phyloP scores from a whole-genome alignment of 1,140 invertebrate species.

The Lordiphosa stackelbergi region DNA sequence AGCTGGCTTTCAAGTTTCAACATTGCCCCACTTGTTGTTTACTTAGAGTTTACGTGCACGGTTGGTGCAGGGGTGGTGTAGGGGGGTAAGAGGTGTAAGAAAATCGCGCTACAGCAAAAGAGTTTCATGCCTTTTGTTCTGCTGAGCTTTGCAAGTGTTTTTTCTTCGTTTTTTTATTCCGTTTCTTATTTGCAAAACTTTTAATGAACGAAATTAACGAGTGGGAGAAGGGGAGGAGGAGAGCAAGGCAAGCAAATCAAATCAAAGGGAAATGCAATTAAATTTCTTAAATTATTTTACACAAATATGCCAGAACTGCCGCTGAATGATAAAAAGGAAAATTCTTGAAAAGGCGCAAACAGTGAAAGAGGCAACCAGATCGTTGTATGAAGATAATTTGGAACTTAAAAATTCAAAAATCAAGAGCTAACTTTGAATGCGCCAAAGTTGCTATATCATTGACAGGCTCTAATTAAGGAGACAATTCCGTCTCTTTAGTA shows the following conservation, averaged over 20 bases:
- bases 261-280: conserved; percentile 39
- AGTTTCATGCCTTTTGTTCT: conserved; percentile 34
- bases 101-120: conserved; percentile 21
- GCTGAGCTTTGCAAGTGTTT: conserved; percentile 5
- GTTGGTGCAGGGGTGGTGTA: neutral
- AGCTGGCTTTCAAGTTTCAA: conserved; percentile 42
- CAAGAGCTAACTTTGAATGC: no score
- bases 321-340: conserved; percentile 8
- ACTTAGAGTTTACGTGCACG: no score
- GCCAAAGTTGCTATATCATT: no score
- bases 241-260: conserved; percentile 25
- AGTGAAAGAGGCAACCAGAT: no score
- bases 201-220: conserved; percentile 46
- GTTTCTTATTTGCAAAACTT: conserved; percentile 30
- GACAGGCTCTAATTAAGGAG: no score
- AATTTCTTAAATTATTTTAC: conserved; percentile 48
- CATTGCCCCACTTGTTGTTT: conserved; percentile 8
- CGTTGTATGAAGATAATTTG: no score
- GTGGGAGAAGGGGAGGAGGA: conserved; percentile 1
- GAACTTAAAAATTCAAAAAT: no score
- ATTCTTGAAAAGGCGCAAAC: neutral
- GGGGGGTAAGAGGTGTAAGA: conserved; percentile 22
- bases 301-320: conserved; percentile 26
- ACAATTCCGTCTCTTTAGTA: no score
- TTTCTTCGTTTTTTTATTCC: conserved; percentile 1